Conservation (phyloP, 1,140 invertebrate genomes). For the Argopecten irradians region DNA sequence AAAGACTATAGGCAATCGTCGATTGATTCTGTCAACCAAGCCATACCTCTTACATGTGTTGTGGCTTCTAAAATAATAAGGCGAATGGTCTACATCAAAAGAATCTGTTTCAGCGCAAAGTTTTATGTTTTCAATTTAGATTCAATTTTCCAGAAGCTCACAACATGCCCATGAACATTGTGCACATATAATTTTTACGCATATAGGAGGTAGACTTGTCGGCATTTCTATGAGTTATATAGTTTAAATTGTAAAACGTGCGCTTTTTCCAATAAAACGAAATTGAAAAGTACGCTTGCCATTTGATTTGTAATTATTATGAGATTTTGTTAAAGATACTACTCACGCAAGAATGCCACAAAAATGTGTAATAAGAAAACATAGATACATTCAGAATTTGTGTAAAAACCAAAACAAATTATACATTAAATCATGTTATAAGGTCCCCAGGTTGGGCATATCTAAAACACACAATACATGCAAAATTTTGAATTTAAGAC, state of each 20-base stretch:
- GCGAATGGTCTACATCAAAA: slow-evolving; percentile 4
- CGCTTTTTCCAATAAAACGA: not conserved
- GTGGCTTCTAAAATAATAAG: not conserved
- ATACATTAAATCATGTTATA: not conserved
- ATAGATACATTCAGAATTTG: not conserved
- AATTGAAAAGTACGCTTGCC: not conserved
- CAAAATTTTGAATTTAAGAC: too few species aligned
- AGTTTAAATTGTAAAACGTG: not conserved
- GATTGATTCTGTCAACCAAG: not conserved
- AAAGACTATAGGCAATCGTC: not conserved
- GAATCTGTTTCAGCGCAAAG: not conserved
- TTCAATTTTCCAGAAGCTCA: not conserved
- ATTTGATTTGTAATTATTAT: not conserved
- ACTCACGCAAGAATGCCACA: not conserved
- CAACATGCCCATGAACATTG: not conserved
- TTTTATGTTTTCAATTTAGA: slow-evolving; percentile 12
- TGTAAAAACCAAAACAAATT: not conserved
- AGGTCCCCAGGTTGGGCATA: too few species aligned
- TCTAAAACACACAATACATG: too few species aligned
- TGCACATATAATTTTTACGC: not conserved
- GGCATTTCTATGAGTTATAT: not conserved
- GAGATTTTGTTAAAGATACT: not conserved
- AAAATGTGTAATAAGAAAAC: not conserved
- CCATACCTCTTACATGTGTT: not conserved
- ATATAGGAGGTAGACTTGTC: not conserved